phyloP scores from a whole-genome alignment of 1,140 invertebrate genomes.

The Calliopsis andreniformis region DNA sequence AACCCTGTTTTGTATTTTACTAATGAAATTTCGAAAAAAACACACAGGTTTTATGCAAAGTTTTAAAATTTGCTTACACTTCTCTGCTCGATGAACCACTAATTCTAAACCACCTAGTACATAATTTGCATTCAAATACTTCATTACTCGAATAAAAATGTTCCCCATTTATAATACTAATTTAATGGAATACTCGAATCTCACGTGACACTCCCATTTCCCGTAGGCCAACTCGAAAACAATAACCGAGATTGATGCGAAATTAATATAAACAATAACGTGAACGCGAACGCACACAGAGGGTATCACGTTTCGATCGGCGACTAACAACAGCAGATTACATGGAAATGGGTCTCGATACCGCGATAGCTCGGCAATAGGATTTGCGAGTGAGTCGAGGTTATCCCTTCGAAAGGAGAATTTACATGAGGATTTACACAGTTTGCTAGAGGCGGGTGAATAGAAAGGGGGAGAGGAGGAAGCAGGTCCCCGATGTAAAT shows the following conservation, averaged over 20 bases:
- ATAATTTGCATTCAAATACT: too few species aligned
- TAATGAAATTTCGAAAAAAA: too few species aligned
- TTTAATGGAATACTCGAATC: too few species aligned
- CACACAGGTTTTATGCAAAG: too few species aligned
- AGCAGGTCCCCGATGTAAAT: slow-evolving; percentile 34
- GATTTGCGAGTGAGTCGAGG: slow-evolving; percentile 59
- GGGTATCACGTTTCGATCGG: slow-evolving; percentile 41
- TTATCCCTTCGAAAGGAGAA: slow-evolving; percentile 63
- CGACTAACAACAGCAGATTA: slow-evolving; percentile 53
- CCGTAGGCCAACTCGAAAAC: not conserved
- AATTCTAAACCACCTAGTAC: too few species aligned
- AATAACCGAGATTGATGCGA: slow-evolving; percentile 26
- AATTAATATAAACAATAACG: slow-evolving; percentile 57
- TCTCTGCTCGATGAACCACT: too few species aligned
- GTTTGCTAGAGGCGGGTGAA: slow-evolving; percentile 34
- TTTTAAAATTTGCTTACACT: too few species aligned
- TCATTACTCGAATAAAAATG: too few species aligned
- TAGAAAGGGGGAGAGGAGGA: not conserved
- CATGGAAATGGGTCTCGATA: slow-evolving; percentile 59
- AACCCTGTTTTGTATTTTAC: too few species aligned
- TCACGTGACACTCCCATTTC: not conserved
- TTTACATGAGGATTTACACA: slow-evolving; percentile 67
- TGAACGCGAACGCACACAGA: not conserved
- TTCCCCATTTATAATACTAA: too few species aligned
- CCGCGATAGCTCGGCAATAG: slow-evolving; percentile 56